These are phyloP conservation scores for Ammodytes dubius DNA, from an alignment of 2,113 vertebrate genomes.

Conservation along the genomic window DNA sequence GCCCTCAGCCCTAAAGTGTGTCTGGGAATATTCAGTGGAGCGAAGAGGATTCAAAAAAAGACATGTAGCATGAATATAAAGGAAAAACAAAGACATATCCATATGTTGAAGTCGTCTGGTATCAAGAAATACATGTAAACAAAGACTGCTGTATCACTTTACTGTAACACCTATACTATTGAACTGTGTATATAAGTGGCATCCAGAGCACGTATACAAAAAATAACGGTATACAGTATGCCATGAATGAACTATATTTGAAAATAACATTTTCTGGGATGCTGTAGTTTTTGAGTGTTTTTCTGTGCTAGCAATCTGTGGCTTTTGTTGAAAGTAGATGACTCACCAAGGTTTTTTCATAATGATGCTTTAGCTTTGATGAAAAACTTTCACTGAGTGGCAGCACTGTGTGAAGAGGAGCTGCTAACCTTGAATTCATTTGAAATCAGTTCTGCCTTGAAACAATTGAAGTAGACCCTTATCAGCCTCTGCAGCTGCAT, in stretches of 20 bases:
- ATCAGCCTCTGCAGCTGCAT: not conserved
- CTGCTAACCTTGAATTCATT: constrained; percentile 18
- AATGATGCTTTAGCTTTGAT: not conserved
- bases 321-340: not conserved
- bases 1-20: not conserved
- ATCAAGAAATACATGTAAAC: not conserved
- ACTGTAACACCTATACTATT: too few species aligned
- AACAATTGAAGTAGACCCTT: not conserved
- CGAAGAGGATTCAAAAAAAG: not conserved
- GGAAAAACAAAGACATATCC: not conserved
- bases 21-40: not conserved
- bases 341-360: constrained; percentile 27
- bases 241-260: too few species aligned
- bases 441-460: constrained; percentile 6
- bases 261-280: too few species aligned
- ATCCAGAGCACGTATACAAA: too few species aligned
- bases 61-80: not conserved
- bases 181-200: too few species aligned
- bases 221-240: too few species aligned
- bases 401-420: constrained; percentile 11
- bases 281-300: not conserved
- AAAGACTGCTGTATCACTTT: not conserved
- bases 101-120: not conserved
- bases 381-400: not conserved
- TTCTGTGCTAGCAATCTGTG: constrained; percentile 1